These are phyloP conservation scores for Eueides isabella DNA, from an alignment of 1,140 invertebrate genomes.

Conservation along the genomic window DNA sequence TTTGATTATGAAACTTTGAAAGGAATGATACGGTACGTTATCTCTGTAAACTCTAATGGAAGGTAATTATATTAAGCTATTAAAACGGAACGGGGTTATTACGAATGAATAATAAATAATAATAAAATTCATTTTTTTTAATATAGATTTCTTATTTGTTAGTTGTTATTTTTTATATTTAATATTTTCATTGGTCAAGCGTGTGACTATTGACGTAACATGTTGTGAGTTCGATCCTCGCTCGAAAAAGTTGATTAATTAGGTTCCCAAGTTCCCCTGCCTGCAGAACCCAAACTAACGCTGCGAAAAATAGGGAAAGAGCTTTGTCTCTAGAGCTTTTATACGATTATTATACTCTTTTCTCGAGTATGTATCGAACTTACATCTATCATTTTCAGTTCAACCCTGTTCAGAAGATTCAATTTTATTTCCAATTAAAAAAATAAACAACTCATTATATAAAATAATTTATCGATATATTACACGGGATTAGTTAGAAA, in stretches of 20 bases:
- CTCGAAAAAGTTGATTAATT: no score
- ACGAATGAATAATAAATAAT: not conserved
- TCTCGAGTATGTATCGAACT: not conserved
- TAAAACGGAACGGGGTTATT: constrained; percentile 1
- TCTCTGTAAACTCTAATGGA: constrained; percentile 11
- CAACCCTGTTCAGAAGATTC: no score
- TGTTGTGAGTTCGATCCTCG: no score
- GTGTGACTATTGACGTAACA: no score
- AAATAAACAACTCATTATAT: not conserved
- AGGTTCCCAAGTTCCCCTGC: no score
- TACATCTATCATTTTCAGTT: no score
- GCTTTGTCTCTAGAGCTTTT: no score
- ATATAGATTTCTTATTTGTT: not conserved
- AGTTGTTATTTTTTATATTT: not conserved
- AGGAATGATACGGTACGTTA: constrained; percentile 4
- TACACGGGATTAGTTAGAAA: not conserved
- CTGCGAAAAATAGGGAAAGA: no score
- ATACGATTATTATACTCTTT: no score
- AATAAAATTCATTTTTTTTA: not conserved
- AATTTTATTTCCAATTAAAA: no score
- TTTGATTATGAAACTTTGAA: constrained; percentile 12
- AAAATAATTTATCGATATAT: constrained; percentile 1
- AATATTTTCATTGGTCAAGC: no score
- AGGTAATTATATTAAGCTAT: constrained; percentile 2
- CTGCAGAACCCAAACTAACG: no score